These are phyloP conservation scores for Dicentrarchus labrax DNA, from an alignment of 2,113 vertebrate genomes.

Conservation along the genomic window DNA sequence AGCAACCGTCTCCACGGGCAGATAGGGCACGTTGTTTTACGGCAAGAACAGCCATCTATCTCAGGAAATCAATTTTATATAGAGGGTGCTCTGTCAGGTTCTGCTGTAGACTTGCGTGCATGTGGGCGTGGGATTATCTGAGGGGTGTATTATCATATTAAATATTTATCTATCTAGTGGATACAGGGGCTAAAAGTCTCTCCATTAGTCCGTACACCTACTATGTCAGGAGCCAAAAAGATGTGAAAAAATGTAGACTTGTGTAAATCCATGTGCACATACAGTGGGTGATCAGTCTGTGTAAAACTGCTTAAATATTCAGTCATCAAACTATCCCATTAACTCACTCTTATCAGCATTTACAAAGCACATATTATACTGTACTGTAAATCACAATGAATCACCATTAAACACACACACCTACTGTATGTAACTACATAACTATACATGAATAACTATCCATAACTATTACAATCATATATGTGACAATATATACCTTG, in stretches of 20 bases:
- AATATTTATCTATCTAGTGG: slow-evolving; percentile 51
- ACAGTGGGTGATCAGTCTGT: not conserved
- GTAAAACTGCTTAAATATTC: not conserved
- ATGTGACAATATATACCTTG: not conserved
- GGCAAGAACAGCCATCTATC: slow-evolving; percentile 5
- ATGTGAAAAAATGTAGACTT: not conserved
- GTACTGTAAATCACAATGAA: too few relatives aligned
- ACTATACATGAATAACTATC: too few relatives aligned
- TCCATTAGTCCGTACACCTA: slow-evolving; percentile 20
- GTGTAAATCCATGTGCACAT: not conserved
- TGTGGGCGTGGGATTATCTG: slow-evolving; percentile 37
- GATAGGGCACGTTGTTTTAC: slow-evolving; percentile 3
- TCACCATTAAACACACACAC: not conserved
- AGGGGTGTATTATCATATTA: slow-evolving; percentile 51
- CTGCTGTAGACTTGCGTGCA: slow-evolving; percentile 31
- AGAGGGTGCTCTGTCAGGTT: slow-evolving; percentile 19
- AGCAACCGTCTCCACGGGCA: slow-evolving; percentile 1
- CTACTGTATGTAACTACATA: not conserved
- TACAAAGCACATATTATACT: not conserved
- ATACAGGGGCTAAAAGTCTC: slow-evolving; percentile 16
- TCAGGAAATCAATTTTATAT: slow-evolving; percentile 49
- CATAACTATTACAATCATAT: too few relatives aligned
- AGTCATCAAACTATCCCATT: not conserved
- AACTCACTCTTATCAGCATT: not conserved
- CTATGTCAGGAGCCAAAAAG: slow-evolving; percentile 21